Conservation (phyloP, 1,140 invertebrate species). For the Lepidurus couesii region DNA sequence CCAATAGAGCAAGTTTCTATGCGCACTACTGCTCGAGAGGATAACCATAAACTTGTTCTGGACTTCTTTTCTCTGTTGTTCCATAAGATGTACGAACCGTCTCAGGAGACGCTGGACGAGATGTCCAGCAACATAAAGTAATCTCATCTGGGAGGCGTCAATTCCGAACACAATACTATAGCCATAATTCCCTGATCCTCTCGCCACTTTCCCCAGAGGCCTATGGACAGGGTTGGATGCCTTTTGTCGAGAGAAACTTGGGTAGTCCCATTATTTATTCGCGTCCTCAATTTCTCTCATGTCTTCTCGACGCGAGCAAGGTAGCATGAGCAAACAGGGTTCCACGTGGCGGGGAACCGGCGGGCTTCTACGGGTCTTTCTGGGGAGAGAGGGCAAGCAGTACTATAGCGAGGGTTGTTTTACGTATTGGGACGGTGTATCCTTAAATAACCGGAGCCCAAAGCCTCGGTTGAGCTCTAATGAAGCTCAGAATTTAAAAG, state of each 20-base stretch:
- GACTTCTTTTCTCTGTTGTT: neutral
- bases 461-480: neutral
- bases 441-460: neutral
- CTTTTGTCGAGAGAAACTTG: neutral
- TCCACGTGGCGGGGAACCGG: too few species aligned
- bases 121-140: neutral
- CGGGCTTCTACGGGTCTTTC: too few species aligned
- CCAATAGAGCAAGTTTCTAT: neutral
- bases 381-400: too few species aligned
- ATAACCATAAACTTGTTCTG: neutral
- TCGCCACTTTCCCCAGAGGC: neutral
- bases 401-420: neutral
- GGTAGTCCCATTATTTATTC: neutral
- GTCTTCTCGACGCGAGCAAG: neutral
- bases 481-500: neutral
- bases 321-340: too few species aligned
- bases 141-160: neutral
- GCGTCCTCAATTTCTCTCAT: neutral
- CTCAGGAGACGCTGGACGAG: neutral
- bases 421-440: neutral
- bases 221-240: neutral
- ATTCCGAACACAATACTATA: neutral
- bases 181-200: neutral
- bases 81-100: neutral
- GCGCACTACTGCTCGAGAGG: neutral